A percentile compares a stretch with the other conserved stretches of the same genome.
These are phyloP conservation scores for Apogon talboti DNA, from an alignment of 2,797 vertebrate genomes.

Conservation along the genomic window DNA sequence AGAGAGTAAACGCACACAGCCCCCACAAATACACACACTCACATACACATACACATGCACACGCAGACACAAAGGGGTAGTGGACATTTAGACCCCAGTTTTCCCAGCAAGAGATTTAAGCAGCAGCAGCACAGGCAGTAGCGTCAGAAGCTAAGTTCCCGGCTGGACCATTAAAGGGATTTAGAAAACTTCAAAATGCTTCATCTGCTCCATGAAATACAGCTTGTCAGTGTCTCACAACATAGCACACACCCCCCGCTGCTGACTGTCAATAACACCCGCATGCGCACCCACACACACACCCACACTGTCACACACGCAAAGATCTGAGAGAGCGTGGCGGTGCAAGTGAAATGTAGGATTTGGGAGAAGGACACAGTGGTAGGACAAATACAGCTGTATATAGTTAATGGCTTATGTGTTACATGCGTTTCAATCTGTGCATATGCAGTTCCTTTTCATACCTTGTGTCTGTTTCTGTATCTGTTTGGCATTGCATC, in stretches of 20 bases:
- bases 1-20: constrained; percentile 3
- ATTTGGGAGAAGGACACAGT: constrained; percentile 57
- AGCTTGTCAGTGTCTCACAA: constrained; percentile 78
- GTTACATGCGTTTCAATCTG: constrained; percentile 18
- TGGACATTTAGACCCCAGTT: constrained; percentile 34
- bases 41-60: constrained; percentile 10
- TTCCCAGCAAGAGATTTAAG: constrained; percentile 59
- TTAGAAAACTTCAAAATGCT: constrained; percentile 81
- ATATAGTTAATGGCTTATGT: constrained; percentile 22
- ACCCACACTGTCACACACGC: not conserved
- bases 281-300: constrained; percentile 23
- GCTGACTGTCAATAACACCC: constrained; percentile 67
- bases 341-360: constrained; percentile 57
- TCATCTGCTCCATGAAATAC: constrained; percentile 80
- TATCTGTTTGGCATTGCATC: not conserved
- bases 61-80: constrained; percentile 6
- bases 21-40: not conserved
- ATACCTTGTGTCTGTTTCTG: not conserved
- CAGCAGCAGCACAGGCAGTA: constrained; percentile 45
- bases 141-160: constrained; percentile 67
- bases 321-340: constrained; percentile 45
- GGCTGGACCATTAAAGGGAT: constrained; percentile 76
- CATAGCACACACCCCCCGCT: constrained; percentile 60
- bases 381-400: constrained; percentile 50
- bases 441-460: constrained; percentile 1